Evolutionary conservation across 1,140 invertebrate genomes (phyloP), one percentile per base, ranked within the genome.

Genomic region (Sitobion miscanthi): DNA sequence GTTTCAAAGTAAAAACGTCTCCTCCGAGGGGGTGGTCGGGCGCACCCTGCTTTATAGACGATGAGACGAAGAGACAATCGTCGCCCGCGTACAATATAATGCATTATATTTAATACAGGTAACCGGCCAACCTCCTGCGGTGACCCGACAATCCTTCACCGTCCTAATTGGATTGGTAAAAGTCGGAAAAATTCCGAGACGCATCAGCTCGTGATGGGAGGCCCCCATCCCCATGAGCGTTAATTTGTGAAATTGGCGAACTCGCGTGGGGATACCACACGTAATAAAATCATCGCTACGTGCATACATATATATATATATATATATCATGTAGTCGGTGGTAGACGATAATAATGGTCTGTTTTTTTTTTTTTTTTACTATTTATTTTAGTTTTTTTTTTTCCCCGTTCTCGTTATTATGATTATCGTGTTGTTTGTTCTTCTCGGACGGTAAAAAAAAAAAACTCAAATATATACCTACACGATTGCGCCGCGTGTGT

Each of bases 121-220:
- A 77, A 77, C 62, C 45, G 62, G 25, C 38, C 7, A 54, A 92
- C 91, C 91, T 38, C 91, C 91, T 23, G 91, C 47, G 77, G 91
- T n/a, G 69, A 38, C 77, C 62, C 62, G 69, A 49, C 47, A 14
- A 45, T 92, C 54, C 69, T 92, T 82, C 52, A 83, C 11, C 91
- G 62, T 52, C 91, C 91, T 92, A 92, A 92, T 92, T 92, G 77
- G 91, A 92, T 77, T 52, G 90, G 69, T n/a, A 92, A 83, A 83
- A 49, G 62, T 83, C 62, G 77, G 69, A 92, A 23, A 89, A 92
- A 92, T 92, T 82, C 91, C 91, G 17, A 92, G 17, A 92, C 91
- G 91, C n/a, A 77, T 77, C 62, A n/a, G n/a, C 62, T 77, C 62
- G 62, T 77, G 62, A 77, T 92, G 91, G 91, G 91, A 92, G 91